Base-by-base conservation (phyloP, 2,797 vertebrate species). In the Falco concolor region DNA sequence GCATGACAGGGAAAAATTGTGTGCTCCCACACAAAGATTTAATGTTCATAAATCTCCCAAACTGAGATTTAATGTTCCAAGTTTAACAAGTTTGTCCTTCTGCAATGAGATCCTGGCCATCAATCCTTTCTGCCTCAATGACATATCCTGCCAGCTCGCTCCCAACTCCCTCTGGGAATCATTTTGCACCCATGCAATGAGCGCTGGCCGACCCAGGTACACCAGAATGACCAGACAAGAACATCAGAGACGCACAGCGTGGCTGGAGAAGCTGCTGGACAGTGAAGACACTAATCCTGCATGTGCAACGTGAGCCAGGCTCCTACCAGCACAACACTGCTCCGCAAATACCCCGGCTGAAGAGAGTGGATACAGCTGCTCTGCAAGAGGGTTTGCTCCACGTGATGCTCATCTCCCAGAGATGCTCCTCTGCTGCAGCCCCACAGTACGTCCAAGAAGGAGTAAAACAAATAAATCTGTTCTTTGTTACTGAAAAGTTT, bases 1-100 rank as follows among this genome's bases (percentile, higher is more conserved):
- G 10, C 15, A 44, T 0, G 1, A 19, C 9, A 44, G 30, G 52
- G 54, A 61, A n/a, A 68, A 56, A 30, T 0, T 4, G 5, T 0
- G 1, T 8, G 5, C 22, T 52, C 42, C 75, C 24, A 9, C 1
- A 32, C 12, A 9, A 25, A 45, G 38, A 54, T 21, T 28, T 17
- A 18, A 47, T 6, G 32, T 16, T 32, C 56, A 38, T 5, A 38
- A 19, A 44, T 44, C 32, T 54, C 52, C 67, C 52, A 27, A 44
- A 23, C 24, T 9, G 17, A 65, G 34, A 68, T 47, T 42, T 10
- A 59, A 30, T 17, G 10, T 34, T 77, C 79, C 79, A 40, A 45
- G 11, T 36, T 54, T 9, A 17, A 7, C 32, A 13, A 12, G 21
- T 19, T 16, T 42, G n/a, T 60, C 50, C 69, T 82, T 40, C 72